Percentiles rank a stretch among this genome's conserved stretches.
Conservation (phyloP, 35 echinoderm and acorn worm species). For the Lytechinus pictus region DNA sequence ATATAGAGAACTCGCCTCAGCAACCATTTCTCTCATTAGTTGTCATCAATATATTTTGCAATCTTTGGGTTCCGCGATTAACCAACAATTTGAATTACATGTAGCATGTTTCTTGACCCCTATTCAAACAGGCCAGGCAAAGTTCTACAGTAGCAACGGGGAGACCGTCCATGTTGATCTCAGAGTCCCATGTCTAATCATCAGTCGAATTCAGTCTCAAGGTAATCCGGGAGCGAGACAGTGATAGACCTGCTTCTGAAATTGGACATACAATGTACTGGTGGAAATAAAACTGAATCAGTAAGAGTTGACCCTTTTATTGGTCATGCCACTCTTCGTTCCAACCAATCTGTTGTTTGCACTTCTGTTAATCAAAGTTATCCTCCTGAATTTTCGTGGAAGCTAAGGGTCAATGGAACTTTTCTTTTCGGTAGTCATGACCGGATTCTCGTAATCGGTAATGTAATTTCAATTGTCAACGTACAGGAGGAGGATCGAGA, state of each 20-base stretch:
- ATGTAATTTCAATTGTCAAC: not conserved
- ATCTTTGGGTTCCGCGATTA: not conserved
- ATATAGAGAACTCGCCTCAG: not conserved
- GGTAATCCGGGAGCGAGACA: not conserved
- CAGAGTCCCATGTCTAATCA: not conserved
- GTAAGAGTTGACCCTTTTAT: conserved; percentile 40
- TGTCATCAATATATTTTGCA: not conserved
- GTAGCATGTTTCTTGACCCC: not conserved
- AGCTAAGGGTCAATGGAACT: not conserved
- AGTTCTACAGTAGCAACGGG: not conserved
- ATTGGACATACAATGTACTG: not conserved
- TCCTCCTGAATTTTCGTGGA: not conserved
- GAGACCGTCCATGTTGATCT: not conserved
- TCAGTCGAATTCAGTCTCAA: not conserved
- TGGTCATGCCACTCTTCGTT: not conserved
- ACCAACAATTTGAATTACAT: not conserved
- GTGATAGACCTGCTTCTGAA: not conserved
- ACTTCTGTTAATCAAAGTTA: not conserved
- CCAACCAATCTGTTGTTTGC: not conserved
- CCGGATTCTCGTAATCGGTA: not conserved
- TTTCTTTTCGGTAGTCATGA: not conserved
- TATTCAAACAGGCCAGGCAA: not conserved
- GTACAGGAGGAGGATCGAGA: not conserved
- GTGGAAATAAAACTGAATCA: not conserved
- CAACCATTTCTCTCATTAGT: not conserved